Percentiles rank a stretch among this genome's conserved stretches.
phyloP scores from a whole-genome alignment of 1,140 invertebrate genomes.

The Platyscapa corneri region DNA sequence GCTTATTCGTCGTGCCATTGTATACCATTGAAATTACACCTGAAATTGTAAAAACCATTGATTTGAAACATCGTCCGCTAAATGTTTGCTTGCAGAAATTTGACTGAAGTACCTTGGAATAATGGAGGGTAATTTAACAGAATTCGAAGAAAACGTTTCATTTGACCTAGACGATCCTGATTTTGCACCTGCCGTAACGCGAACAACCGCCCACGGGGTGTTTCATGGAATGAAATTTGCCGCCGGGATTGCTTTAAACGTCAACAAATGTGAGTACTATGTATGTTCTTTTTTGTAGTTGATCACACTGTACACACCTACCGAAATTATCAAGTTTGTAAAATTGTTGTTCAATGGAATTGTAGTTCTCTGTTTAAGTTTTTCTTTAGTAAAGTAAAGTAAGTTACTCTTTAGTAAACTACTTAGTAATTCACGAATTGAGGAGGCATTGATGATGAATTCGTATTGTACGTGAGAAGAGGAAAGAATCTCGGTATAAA shows the following conservation, averaged over 20 bases:
- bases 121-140: constrained; percentile 57
- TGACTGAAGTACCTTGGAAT: not conserved
- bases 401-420: too few species aligned
- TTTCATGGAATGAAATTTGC: constrained; percentile 50
- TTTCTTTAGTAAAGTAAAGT: too few species aligned
- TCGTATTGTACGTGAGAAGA: too few species aligned
- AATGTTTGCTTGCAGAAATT: constrained; percentile 10
- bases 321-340: too few species aligned
- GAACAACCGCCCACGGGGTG: constrained; percentile 39
- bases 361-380: too few species aligned
- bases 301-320: too few species aligned
- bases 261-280: constrained; percentile 55
- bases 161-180: constrained; percentile 65
- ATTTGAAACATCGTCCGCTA: not conserved
- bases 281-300: not conserved
- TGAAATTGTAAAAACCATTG: not conserved
- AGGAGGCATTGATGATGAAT: too few species aligned
- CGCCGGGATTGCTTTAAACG: constrained; percentile 45
- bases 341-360: too few species aligned
- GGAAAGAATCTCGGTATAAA: too few species aligned
- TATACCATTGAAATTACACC: too few species aligned
- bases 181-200: constrained; percentile 53
- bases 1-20: too few species aligned
- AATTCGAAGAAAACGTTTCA: constrained; percentile 63
- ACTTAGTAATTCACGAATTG: too few species aligned